These are phyloP conservation scores for Ochropleura plecta DNA, from an alignment of 2,888 invertebrate genomes.

Conservation along the genomic window DNA sequence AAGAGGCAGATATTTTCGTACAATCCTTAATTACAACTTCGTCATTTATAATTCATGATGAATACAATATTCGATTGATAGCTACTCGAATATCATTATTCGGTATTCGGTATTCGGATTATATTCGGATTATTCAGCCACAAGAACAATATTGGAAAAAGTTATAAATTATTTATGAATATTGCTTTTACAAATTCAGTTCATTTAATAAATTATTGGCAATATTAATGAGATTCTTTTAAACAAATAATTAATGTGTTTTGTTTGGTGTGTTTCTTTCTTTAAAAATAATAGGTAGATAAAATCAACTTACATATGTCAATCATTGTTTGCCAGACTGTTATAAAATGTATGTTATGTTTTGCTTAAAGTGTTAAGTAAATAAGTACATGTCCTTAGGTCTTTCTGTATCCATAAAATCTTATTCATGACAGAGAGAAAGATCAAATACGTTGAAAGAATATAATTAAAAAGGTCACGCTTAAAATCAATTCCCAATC, in stretches of 20 bases:
- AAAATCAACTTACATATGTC: too few species aligned
- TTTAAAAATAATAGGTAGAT: background rate
- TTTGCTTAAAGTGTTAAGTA: too few species aligned
- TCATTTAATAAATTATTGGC: background rate
- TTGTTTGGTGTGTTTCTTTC: background rate
- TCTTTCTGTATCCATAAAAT: too few species aligned
- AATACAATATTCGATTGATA: constrained; percentile 14
- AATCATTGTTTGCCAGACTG: too few species aligned
- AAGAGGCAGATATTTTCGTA: background rate
- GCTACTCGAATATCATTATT: background rate
- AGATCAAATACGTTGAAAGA: background rate
- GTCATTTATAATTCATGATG: constrained; percentile 21
- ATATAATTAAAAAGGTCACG: background rate
- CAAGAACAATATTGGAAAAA: too few species aligned
- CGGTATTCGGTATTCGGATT: too few species aligned
- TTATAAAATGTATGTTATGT: too few species aligned
- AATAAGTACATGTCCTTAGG: too few species aligned
- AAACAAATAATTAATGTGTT: background rate
- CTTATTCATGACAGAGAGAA: background rate
- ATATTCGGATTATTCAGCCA: too few species aligned
- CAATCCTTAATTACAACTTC: constrained; percentile 1
- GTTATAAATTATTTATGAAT: too few species aligned
- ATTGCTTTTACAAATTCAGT: too few species aligned
- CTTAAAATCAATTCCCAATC: background rate
- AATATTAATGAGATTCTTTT: background rate